These are phyloP conservation scores for Oreonectes daqikongensis DNA, from an alignment of 2,797 vertebrate species.

Conservation along the genomic window DNA sequence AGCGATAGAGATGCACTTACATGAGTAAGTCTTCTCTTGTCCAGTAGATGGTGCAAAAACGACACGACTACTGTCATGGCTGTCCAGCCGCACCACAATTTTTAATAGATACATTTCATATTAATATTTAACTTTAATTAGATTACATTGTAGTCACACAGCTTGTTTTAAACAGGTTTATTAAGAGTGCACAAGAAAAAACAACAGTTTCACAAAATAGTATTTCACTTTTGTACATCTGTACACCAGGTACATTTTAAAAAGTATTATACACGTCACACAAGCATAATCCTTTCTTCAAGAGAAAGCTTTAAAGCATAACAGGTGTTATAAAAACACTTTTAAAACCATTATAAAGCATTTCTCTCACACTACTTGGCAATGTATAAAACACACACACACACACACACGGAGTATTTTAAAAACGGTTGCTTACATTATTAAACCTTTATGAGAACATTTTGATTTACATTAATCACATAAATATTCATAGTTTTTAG, in stretches of 20 bases:
- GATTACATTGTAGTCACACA: too few species aligned
- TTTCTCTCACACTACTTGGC: not conserved
- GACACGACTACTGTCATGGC: too few species aligned
- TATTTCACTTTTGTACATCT: not conserved
- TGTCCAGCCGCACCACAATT: not conserved
- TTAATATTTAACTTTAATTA: not conserved
- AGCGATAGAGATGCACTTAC: too few species aligned
- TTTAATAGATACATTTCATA: not conserved
- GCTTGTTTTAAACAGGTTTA: not conserved
- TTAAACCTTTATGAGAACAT: not conserved
- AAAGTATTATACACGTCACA: constrained; percentile 14
- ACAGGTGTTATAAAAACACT: not conserved
- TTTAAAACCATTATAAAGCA: not conserved
- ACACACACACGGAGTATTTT: not conserved
- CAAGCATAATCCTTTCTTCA: not conserved
- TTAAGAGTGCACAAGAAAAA: not conserved
- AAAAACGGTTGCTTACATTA: constrained; percentile 8
- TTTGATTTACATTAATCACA: not conserved
- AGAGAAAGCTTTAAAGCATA: not conserved
- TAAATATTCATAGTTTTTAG: not conserved
- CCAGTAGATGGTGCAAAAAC: constrained; percentile 9
- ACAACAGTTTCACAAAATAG: not conserved
- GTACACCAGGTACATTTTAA: not conserved
- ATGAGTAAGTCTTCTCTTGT: not conserved
- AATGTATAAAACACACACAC: not conserved